Evolutionary conservation across 1,140 invertebrate genomes (phyloP), one percentile per base, ranked within the genome.

Genomic region (Pseudomyrmex dendroicus): DNA sequence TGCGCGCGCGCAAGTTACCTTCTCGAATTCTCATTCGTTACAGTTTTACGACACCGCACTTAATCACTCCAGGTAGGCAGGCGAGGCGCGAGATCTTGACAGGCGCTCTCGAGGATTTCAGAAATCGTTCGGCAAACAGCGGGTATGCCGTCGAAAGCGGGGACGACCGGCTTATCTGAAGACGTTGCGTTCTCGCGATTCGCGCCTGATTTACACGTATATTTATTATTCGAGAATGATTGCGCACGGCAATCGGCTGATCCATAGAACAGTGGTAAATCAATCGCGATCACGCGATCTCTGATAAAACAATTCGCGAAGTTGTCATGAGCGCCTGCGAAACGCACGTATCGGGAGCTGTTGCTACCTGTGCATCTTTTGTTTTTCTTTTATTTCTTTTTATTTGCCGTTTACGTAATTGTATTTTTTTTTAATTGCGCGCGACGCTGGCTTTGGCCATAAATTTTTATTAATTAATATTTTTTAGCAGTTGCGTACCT

Each of bases 131-230:
- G 88, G 87, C 88, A 94, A 93, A 93, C 90, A 88, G 15, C 44
- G 61, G 35, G 46, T 91, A 70, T 84, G 83, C 57, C 82, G 56
- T 59, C 48, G 83, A 88, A 85, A 82, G 76, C 85, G 73, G 77
- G 35, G 74, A 57, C 88, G 73, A n/a, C 70, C 85, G 83, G 90
- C 91, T 94, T 93, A 94, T 93, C 93, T 93, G 86, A 90, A 83
- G 68, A 87, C 78, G 80, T 82, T 59, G 66, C 62, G 89, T 86
- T 35, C 35, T 35, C 82, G 88, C 89, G 83, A 86, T 88, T 92
- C 90, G 90, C 91, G 91, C 87, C 91, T 94, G 92, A 94, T 94
- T 94, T 94, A 94, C 93, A 91, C 92, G 88, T 90, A 92, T 89
- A 92, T 89, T 92, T 90, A 89, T 92, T 92, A 86, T 88, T 89